phyloP scores from a whole-genome alignment of 1,140 invertebrate genomes.

The Mycetomoellerius zeteki region DNA sequence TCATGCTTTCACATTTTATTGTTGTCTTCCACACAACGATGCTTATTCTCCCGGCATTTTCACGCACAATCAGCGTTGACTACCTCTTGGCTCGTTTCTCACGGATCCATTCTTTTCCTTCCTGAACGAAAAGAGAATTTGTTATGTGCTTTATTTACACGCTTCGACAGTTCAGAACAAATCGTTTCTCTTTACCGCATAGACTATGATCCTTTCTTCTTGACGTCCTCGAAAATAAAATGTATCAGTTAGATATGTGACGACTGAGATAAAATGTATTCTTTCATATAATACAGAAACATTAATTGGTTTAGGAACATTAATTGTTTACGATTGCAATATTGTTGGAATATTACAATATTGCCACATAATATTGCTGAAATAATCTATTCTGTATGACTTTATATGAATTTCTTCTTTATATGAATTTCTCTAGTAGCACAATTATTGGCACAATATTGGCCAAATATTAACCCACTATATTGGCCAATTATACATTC shows the following conservation, averaged over 20 bases:
- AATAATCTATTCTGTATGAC: too few relatives aligned
- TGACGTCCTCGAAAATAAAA: neutral
- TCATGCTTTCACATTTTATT: neutral
- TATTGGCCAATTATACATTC: too few relatives aligned
- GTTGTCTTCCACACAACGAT: neutral
- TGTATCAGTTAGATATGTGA: neutral
- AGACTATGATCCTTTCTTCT: neutral
- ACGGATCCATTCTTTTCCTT: neutral
- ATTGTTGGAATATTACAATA: too few relatives aligned
- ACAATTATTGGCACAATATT: too few relatives aligned
- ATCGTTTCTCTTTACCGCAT: neutral
- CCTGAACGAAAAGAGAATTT: neutral
- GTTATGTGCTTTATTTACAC: neutral
- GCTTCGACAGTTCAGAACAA: neutral
- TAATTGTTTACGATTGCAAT: too few relatives aligned
- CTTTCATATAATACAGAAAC: too few relatives aligned
- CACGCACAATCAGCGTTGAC: constrained; percentile 16
- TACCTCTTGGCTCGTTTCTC: neutral
- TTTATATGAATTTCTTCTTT: too few relatives aligned
- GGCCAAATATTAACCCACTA: too few relatives aligned
- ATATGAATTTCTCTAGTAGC: too few relatives aligned
- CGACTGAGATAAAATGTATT: neutral
- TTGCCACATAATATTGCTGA: too few relatives aligned
- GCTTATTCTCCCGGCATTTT: neutral
- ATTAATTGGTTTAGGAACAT: too few relatives aligned